Base-by-base conservation (phyloP, 2,888 invertebrate genomes). In the Lagria hirta region DNA sequence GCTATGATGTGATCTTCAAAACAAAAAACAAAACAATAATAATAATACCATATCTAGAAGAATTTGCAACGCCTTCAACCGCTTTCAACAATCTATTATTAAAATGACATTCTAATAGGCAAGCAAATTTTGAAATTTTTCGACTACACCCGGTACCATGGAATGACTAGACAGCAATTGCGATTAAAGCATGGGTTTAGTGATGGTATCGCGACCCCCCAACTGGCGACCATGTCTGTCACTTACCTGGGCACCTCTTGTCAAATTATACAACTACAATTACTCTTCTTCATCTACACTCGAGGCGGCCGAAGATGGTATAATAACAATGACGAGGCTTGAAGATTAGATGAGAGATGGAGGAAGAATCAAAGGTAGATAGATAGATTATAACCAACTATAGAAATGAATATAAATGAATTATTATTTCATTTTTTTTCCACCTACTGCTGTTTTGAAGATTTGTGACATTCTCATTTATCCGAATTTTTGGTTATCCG, bases 141-240 rank as follows among this genome's bases (percentile, higher is more conserved):
- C n/a, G 17, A 15, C 20, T 37, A 50, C n/a, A n/a, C n/a, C n/a
- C n/a, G n/a, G n/a, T n/a, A n/a, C n/a, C n/a, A n/a, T n/a, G n/a
- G 47, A 57, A 61, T 63, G 63, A 63, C 63, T 62, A 52, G 55
- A 59, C 63, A 63, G 36, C 47, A 58, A 58, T 59, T 55, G 61
- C 59, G 61, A 61, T 61, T 60, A 60, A n/a, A n/a, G n/a, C n/a
- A n/a, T n/a, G n/a, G n/a, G n/a, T 56, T 54, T 48, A 45, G 27
- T 52, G 65, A 65, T 65, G 54, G 55, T 65, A 66, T 68, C 68
- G 47, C 61, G 70, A 62, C 68, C 71, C 69, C 69, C 71, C 70
- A 70, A 64, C 64, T 66, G 60, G 69, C 58, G 53, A 55, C 58
- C 58, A 61, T 61, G 61, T 60, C 66, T 68, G 68, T 66, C 66